Evolutionary conservation across 2,113 vertebrate species (phyloP).

Genomic region (Rhinichthys klamathensis): DNA sequence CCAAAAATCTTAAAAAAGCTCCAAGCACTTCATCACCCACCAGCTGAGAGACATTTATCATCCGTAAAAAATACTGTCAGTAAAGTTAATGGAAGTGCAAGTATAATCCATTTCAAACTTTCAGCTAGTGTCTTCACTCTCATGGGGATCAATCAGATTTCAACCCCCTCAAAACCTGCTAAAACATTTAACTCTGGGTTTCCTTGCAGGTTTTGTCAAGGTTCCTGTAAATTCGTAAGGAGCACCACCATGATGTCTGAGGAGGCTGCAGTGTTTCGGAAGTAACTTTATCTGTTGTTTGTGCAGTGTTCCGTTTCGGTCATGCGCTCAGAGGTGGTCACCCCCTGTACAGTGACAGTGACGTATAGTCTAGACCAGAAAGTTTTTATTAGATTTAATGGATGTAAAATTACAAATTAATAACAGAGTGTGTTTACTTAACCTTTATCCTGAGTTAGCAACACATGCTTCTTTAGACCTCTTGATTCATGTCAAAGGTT

Average conservation of each 20-base stretch:
- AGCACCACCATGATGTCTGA: not conserved
- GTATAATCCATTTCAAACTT: constrained; percentile 6
- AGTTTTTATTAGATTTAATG: not conserved
- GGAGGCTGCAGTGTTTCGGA: not conserved
- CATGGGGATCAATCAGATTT: constrained; percentile 10
- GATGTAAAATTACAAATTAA: not conserved
- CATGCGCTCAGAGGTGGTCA: not conserved
- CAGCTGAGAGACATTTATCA: constrained; percentile 34
- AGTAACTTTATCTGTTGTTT: not conserved
- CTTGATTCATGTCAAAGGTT: not conserved
- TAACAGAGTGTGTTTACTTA: constrained; percentile 1
- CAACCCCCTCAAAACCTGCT: not conserved
- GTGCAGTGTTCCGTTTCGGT: not conserved
- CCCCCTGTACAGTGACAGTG: not conserved
- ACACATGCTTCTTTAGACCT: not conserved
- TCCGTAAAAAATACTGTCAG: constrained; percentile 8
- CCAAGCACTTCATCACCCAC: constrained; percentile 5
- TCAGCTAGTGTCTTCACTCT: constrained; percentile 2
- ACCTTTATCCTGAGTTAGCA: not conserved
- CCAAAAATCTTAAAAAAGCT: not conserved
- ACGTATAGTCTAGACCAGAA: not conserved
- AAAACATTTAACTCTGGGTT: constrained; percentile 4
- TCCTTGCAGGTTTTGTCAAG: constrained; percentile 34
- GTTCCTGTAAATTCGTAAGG: not conserved
- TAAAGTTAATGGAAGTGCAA: constrained; percentile 27